Percentiles rank a stretch among this genome's conserved stretches.
Conservation (phyloP, 2,888 invertebrate genomes). For the Pollenia amentaria region DNA sequence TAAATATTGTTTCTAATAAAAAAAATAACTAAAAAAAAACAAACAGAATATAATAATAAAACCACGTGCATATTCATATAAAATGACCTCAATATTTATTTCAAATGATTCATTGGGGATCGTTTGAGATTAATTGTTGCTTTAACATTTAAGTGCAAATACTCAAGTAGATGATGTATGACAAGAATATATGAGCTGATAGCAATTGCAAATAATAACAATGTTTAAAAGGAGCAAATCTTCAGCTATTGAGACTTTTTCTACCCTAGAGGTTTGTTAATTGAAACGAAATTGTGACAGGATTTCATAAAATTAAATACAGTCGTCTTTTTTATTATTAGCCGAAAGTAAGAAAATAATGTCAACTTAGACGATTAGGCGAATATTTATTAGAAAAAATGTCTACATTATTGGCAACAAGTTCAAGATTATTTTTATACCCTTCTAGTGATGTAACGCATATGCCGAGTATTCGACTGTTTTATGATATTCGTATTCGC, state of each 20-base stretch:
- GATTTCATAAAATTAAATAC: conserved; percentile 9
- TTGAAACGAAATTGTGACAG: conserved; percentile 17
- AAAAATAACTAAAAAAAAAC: not conserved
- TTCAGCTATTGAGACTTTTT: not conserved
- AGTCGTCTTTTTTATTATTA: not conserved
- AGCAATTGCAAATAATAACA: conserved; percentile 35
- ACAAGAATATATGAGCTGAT: conserved; percentile 25
- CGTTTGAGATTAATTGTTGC: conserved; percentile 47
- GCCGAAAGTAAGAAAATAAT: not conserved
- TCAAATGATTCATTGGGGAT: conserved; percentile 51
- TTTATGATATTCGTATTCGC: too few species aligned
- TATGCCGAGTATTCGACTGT: too few species aligned
- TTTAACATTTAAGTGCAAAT: conserved; percentile 39
- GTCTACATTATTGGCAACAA: not conserved
- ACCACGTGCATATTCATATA: not conserved
- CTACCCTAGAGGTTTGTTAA: not conserved
- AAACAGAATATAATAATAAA: not conserved
- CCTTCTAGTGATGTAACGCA: too few species aligned
- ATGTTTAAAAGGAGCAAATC: conserved; percentile 19
- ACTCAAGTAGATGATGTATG: not conserved
- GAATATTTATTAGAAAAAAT: not conserved
- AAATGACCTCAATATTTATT: conserved; percentile 61
- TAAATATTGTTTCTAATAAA: conserved; percentile 21
- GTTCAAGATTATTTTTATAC: too few species aligned
- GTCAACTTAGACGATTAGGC: not conserved